Evolutionary conservation across 2,113 vertebrate genomes (phyloP), one percentile per base, ranked within the genome.

Genomic region (Bothrops jararaca): DNA sequence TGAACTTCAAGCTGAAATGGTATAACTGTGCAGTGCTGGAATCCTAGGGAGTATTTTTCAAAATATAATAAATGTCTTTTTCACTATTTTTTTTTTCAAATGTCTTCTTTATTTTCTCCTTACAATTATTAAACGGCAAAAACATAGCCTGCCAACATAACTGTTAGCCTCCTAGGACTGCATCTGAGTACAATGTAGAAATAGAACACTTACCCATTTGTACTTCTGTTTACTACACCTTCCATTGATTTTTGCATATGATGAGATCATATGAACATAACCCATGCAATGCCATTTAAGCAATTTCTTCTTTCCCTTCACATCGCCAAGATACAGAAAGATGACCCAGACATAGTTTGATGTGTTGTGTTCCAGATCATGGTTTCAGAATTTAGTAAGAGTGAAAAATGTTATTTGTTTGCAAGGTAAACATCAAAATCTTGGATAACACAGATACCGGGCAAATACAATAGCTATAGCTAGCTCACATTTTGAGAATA

Each of bases 11-110:
- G 26, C 80, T 90, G n/a, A 86, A 93, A 90, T 64, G 96, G 92
- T 97, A 92, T 97, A 97, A 94, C 96, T 95, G 92, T 97, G 96
- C 88, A 93, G 93, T 97, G 96, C 95, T 97, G 92, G 4, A 90
- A 89, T 94, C 92, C 91, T 96, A 90, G 92, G 53, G 92, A 94
- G 53, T 95, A 94, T 94, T 94, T 96, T 92, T 94, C 91, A 92
- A 93, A 90, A 94, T 93, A 86, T 34, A 95, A 52, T 87, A 93
- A 94, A 92, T 74, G 88, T 94, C 94, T 95, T 95, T 86, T 91
- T 93, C 92, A 85, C 93, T 92, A 90, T 48, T 94, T 92, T 92
- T 3, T 80, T 93, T 60, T 92, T 86, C 92, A 96, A 29, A 6
- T 90, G 89, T 42, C 53, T 95, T 56, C 93, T 96, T 91, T 53